Evolutionary conservation across 2,888 invertebrate genomes (phyloP), one percentile per base, ranked within the genome.

Genomic region (Linnaemya vulpina): DNA sequence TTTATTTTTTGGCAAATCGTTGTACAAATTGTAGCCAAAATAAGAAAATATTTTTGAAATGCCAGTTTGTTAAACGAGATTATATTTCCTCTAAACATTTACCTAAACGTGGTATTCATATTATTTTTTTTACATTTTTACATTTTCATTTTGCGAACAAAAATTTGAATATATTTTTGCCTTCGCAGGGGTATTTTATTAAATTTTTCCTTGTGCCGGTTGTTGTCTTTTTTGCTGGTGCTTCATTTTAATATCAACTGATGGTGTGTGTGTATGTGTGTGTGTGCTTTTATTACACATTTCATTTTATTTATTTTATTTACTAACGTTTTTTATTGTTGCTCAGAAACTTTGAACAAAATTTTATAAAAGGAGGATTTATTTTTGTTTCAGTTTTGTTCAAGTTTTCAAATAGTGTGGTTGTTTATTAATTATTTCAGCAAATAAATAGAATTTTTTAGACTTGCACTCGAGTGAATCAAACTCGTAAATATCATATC

Each of bases 1-100:
- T 46, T 3, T 20, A 25, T 75, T 75, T n/a, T 35, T 81, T 75
- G 81, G 80, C 80, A 81, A 74, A 75, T 62, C 68, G 49, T 81
- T 68, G 22, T 62, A 68, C 51, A 53, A 81, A 81, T 17, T 62
- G 68, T 35, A 63, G 81, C 75, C 81, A 81, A 80, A 80, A 80
- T 49, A 73, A 81, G 40, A 74, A 70, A 58, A 67, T 53, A 30
- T 58, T 60, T 60, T 49, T 55, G 43, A 68, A 60, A 68, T 68
- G 49, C 3, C 13, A 30, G n/a, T 15, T 43, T 51, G 71, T 73
- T 20, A 38, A 35, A 71, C 71, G 38, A 65, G 20, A 65, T 79
- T 79, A 55, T 65, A 25, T 73, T 79, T 73, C 22, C 46, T 49
- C 17, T 17, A 65, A 80, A 80, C 73, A 67, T 80, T 80, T 80